A percentile compares a stretch with the other conserved stretches of the same genome.
Evolutionary conservation across 2,113 vertebrate genomes (phyloP).

Genomic region (Globicephala melas): DNA sequence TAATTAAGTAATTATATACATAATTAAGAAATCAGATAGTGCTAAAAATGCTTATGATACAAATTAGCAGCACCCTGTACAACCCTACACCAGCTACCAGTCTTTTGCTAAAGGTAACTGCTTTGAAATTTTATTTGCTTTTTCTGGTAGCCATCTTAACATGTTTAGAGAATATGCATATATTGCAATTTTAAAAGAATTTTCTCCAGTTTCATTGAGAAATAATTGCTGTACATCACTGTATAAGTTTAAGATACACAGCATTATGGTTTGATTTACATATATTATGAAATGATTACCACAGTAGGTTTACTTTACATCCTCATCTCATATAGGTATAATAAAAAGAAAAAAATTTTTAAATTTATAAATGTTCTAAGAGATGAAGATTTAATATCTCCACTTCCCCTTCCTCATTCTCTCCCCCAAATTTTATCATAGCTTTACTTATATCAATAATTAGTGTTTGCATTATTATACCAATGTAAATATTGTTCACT

Average conservation of each 20-base stretch:
- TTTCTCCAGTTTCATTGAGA: not conserved
- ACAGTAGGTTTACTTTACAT: not conserved
- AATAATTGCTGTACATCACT: not conserved
- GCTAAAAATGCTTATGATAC: not conserved
- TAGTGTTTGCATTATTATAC: not conserved
- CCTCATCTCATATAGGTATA: not conserved
- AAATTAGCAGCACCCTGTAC: not conserved
- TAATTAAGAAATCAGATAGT: not conserved
- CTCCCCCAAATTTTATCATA: not conserved
- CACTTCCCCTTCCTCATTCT: not conserved
- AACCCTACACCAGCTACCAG: not conserved
- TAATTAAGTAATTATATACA: not conserved
- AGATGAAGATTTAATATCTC: not conserved
- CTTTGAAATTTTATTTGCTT: not conserved
- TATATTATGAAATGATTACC: not conserved
- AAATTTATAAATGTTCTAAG: not conserved
- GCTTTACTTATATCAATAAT: not conserved
- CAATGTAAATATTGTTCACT: not conserved
- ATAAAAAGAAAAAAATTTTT: not conserved
- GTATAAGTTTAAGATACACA: not conserved
- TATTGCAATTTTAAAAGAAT: not conserved
- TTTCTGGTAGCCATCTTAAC: not conserved
- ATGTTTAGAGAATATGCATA: not conserved
- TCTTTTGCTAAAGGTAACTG: not conserved
- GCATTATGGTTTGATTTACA: not conserved